Base-by-base conservation (phyloP, 2,888 invertebrate species). In the Trichogramma evanescens region DNA sequence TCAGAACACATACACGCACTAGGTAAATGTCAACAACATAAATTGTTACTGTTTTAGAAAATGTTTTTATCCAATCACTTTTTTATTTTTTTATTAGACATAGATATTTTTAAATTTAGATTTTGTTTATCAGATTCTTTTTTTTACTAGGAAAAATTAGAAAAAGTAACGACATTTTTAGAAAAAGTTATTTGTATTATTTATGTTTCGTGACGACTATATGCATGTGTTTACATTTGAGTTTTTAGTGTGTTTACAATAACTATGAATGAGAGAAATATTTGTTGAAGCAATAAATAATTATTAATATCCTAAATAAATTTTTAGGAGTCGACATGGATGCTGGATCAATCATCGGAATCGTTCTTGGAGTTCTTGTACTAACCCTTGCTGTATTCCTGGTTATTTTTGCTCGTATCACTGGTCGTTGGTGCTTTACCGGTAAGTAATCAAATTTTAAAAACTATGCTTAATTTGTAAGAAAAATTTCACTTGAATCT, bases 351-450 rank as follows among this genome's bases (percentile, higher is more conserved):
- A 89, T 92, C 63, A 86, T 91, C 56, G 90, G 88, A 58, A 89
- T 91, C 66, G 86, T 89, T 10, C 82, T 89, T 3, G 88, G 85
- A 2, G 82, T 89, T 7, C 79, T 89, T 63, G 79, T 88, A 45
- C 77, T 91, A 1, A 78, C 91, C 10, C 80, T 86, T 38, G 79
- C 84, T 39, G 76, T 86, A 5, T 84, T 84, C 71, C 79, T 91
- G 66, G 77, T 87, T 54, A 85, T 91, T 63, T 88, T 88, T 72
- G 91, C 92, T 55, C 86, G 89, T 70, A 86, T 88, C 64, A 90
- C 90, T 63, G 89, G 89, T 72, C 83, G 89, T 77, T 91, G 91
- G 91, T 92, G 91, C 80, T 92, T 92, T 78, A 88, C 88, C 78
- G 91, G 91, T 91, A 80, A 87, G 89, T 86, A 57, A 51, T 56